Evolutionary conservation across 2,797 vertebrate genomes (phyloP), one percentile per base, ranked within the genome.

Genomic region (Anguilla marmorata): DNA sequence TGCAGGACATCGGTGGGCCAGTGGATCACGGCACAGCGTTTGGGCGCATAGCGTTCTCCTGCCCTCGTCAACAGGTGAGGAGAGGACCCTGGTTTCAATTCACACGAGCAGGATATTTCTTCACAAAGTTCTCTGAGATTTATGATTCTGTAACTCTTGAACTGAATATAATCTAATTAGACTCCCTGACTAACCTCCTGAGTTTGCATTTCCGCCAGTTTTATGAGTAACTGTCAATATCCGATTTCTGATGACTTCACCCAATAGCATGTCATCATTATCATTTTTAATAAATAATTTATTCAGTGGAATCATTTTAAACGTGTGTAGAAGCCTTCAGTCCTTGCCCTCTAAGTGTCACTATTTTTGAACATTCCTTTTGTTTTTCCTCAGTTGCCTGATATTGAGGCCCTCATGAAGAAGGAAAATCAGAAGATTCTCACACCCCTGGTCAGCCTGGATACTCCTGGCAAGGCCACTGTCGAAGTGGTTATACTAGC

Each of bases 401-500:
- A 89, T 58, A 96, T 99, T 0, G 97, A 99, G 93, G 95, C 93
- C 1, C 91, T 97, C 91, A 97, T 99, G 96, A 97, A 96, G 92
- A 97, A 95, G 85, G 97, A 98, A 90, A 96, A 96, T 1, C 97
- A 99, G 91, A 98, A 96, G 85, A 98, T 99, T 87, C 91, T 99
- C 87, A 99, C 96, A 0, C 98, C 99, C 0, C 93, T 99, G 9
- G 97, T 99, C 91, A 98, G 98, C 90, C 93, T 99, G 92, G 98
- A 99, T 86, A 99, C 98, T 0, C 99, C 98, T 0, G 99, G 98
- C 88, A 99, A 99, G 92, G 97, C 98, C 48, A 98, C 98, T 0
- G 98, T 99, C 2, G 97, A 99, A 90, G 99, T 99, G 86, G 95
- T 99, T 52, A 99, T 99, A 91, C 93, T 99, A 94, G 96, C 97